Conservation (phyloP, 2,888 invertebrate genomes). For the Agrilus cyanescens region DNA sequence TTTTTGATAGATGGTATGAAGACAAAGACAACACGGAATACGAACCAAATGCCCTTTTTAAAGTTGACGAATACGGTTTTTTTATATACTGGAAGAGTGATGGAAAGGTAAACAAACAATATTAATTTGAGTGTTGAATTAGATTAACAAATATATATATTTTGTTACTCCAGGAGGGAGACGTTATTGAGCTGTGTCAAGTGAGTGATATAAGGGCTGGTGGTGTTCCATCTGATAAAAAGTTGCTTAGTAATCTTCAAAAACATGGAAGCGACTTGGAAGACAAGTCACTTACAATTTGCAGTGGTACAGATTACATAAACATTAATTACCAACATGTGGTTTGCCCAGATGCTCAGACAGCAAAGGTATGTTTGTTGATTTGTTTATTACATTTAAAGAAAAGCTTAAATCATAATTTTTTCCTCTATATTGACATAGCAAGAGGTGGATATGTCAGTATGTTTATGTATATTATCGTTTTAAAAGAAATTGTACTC, state of each 20-base stretch:
- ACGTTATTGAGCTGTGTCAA: slow-evolving; percentile 96
- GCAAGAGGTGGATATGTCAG: background rate
- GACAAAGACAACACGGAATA: slow-evolving; percentile 87
- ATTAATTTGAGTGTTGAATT: background rate
- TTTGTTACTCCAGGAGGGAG: slow-evolving; percentile 69
- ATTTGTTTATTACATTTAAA: slow-evolving; percentile 6
- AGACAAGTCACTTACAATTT: slow-evolving; percentile 90
- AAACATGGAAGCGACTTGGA: slow-evolving; percentile 76
- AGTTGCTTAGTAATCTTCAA: slow-evolving; percentile 61
- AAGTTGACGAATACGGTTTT: slow-evolving; percentile 95
- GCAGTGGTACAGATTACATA: slow-evolving; percentile 97
- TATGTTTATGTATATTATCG: background rate
- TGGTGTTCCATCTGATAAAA: slow-evolving; percentile 82
- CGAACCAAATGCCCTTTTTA: slow-evolving; percentile 80
- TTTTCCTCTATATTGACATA: background rate
- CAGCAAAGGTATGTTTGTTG: slow-evolving; percentile 67
- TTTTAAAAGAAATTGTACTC: too few relatives aligned
- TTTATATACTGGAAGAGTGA: slow-evolving; percentile 99
- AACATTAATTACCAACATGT: slow-evolving; percentile 97
- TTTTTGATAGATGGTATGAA: slow-evolving; percentile 97
- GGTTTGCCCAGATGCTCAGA: slow-evolving; percentile 84
- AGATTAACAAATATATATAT: background rate
- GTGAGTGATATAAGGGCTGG: slow-evolving; percentile 94
- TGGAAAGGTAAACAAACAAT: slow-evolving; percentile 58
- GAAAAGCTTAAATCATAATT: slow-evolving; percentile 7